These are phyloP conservation scores for Spodoptera exigua DNA, from an alignment of 2,888 invertebrate species.

Conservation along the genomic window DNA sequence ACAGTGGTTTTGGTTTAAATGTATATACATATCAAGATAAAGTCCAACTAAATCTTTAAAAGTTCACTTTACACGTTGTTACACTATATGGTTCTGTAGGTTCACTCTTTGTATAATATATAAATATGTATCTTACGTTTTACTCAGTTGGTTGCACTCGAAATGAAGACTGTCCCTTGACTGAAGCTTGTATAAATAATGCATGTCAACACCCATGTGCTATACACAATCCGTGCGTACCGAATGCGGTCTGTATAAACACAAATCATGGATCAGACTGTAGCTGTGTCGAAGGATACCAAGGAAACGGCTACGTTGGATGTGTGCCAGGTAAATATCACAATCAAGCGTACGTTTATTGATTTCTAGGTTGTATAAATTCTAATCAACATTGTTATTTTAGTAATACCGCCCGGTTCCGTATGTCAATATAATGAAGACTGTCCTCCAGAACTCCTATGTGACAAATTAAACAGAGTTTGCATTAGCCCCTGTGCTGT, in stretches of 20 bases:
- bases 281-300: constrained; percentile 95
- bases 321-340: constrained; percentile 92
- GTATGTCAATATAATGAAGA: constrained; percentile 97
- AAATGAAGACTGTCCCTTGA: constrained; percentile 95
- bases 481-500: constrained; percentile 95
- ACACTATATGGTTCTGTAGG: constrained; percentile 9
- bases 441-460: constrained; percentile 95
- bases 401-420: constrained; percentile 77
- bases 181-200: constrained; percentile 95
- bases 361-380: not conserved
- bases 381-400: constrained; percentile 58
- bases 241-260: constrained; percentile 95
- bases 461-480: constrained; percentile 94
- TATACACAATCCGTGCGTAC: constrained; percentile 94
- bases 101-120: constrained; percentile 59
- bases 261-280: constrained; percentile 96
- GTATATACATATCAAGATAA: constrained; percentile 4
- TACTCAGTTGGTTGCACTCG: constrained; percentile 94
- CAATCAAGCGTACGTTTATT: not conserved
- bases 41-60: no score
- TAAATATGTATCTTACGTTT: constrained; percentile 73
- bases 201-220: constrained; percentile 96
- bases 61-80: constrained; percentile 2
- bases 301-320: constrained; percentile 95
- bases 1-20: constrained; percentile 33